Base-by-base conservation (phyloP, 1,140 invertebrate genomes). In the Psix sp. region DNA sequence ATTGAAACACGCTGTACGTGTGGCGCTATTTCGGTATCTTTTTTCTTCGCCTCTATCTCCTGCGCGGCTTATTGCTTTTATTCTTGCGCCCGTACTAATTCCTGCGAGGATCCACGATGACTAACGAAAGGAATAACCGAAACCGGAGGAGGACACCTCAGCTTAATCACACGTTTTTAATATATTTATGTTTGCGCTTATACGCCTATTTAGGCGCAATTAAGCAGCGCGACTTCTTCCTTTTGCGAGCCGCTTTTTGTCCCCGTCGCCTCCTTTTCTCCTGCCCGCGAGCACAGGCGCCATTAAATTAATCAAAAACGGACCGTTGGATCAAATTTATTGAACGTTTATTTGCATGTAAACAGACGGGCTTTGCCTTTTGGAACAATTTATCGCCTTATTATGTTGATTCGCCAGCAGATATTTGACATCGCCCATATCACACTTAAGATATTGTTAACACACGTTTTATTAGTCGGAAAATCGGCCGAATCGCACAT, bases 21-120 rank as follows among this genome's bases (percentile, higher is more conserved):
- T 77, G 79, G 79, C 79, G 79, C 79, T 77, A 80, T 79, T 77
- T 76, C 76, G 74, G 72, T 73, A 66, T 77, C 71, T 66, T 77
- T 75, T 74, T 60, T 78, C 57, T 74, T 76, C 63, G 45, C 66
- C 62, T 71, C 65, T 70, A 60, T 67, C 65, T 71, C 57, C 6
- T 5, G 59, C 1, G 59, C 54, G 56, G 57, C 46, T 38, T 54
- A 26, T 39, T 80, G 82, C 82, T 84, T 84, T 84, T 84, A 82
- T 85, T 85, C 80, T 78, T 82, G 82, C 79, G 81, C 80, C 80
- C 76, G 84, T 84, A 84, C 84, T 85, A 84, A 86, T 86, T 86
- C 82, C 79, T 80, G 73, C 78, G 71, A 70, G 77, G 74, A 67
- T 73, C 79, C 48, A 51, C 40, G 60, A 75, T 67, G 57, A 75